phyloP scores from a whole-genome alignment of 2,797 vertebrate genomes.

The Myotis planiceps region DNA sequence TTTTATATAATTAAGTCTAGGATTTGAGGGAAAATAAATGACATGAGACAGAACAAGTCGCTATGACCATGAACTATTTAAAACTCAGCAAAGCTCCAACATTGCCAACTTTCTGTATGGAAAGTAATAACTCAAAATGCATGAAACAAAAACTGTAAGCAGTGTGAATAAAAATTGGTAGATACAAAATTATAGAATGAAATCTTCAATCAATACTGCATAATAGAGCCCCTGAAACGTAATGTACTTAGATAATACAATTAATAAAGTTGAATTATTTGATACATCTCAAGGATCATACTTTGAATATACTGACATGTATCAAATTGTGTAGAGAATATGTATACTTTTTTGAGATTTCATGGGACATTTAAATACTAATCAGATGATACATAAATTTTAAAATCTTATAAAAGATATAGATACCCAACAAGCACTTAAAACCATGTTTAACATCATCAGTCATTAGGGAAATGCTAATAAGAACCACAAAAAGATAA shows the following conservation, averaged over 20 bases:
- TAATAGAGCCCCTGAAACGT: not conserved
- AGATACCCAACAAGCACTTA: not conserved
- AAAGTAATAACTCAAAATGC: not conserved
- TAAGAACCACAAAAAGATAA: not conserved
- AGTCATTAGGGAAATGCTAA: not conserved
- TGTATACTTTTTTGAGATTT: not conserved
- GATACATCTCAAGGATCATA: not conserved
- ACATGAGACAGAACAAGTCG: not conserved
- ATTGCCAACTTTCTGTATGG: not conserved
- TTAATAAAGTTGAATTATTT: not conserved
- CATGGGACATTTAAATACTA: not conserved
- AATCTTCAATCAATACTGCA: not conserved
- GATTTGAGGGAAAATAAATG: slow-evolving; percentile 9
- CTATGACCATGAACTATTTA: not conserved
- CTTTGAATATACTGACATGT: not conserved
- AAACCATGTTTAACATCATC: not conserved
- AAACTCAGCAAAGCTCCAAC: not conserved
- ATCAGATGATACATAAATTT: not conserved
- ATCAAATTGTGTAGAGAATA: not conserved
- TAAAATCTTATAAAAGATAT: not conserved
- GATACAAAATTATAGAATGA: not conserved
- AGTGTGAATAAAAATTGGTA: not conserved
- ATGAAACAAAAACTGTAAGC: not conserved
- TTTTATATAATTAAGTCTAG: not conserved
- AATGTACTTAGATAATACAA: not conserved